phyloP scores from a whole-genome alignment of 64 coral and sea anemone genomes.

The Orbicella faveolata region DNA sequence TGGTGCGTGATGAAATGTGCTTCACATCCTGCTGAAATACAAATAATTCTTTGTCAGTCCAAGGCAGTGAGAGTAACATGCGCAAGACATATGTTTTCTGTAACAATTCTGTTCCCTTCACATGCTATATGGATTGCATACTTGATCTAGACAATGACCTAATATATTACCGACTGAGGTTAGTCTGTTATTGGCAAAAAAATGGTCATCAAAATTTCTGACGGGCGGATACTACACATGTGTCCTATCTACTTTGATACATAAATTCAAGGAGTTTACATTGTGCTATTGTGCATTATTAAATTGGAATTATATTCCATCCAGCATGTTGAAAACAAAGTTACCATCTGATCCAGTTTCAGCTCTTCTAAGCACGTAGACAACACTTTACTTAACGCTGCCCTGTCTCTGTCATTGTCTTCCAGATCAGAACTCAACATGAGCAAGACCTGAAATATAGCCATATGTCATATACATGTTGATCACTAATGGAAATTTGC shows the following conservation, averaged over 20 bases:
- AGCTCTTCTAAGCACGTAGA: conserved; percentile 79
- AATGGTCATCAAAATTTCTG: too few relatives aligned
- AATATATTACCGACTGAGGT: too few relatives aligned
- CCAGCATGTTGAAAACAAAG: neutral
- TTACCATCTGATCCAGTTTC: conserved; percentile 78
- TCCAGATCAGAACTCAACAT: conserved; percentile 95
- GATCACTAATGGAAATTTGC: too few relatives aligned
- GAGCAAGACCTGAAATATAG: conserved; percentile 73
- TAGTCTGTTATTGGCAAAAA: too few relatives aligned
- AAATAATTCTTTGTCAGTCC: neutral
- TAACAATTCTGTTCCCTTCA: too few relatives aligned
- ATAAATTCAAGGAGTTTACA: too few relatives aligned
- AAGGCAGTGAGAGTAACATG: neutral
- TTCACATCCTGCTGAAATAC: conserved; percentile 58
- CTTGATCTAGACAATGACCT: too few relatives aligned
- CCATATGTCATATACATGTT: too few relatives aligned
- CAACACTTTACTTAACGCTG: conserved; percentile 67
- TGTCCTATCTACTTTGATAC: too few relatives aligned
- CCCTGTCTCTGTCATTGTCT: conserved; percentile 84
- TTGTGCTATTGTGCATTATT: too few relatives aligned
- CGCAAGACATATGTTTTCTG: neutral
- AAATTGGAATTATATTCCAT: neutral
- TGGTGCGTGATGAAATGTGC: conserved; percentile 72
- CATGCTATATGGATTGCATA: too few relatives aligned
- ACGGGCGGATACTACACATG: too few relatives aligned